A percentile compares a stretch with the other conserved stretches of the same genome.
Conservation (phyloP, 2,113 vertebrate genomes). For the Chloropsis hardwickii region DNA sequence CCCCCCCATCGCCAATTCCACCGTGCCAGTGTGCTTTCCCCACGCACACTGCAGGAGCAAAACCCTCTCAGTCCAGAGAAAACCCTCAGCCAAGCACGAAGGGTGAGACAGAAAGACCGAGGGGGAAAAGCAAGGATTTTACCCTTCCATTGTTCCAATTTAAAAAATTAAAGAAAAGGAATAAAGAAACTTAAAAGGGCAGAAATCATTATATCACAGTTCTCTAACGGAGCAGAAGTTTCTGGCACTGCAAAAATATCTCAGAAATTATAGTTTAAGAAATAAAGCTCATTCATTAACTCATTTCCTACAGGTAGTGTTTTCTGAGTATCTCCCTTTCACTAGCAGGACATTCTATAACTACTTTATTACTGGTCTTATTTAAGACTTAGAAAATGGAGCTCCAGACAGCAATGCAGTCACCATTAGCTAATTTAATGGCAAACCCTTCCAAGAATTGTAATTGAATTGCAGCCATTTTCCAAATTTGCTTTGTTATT, state of each 20-base stretch:
- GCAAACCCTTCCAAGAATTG: not conserved
- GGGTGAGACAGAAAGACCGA: not conserved
- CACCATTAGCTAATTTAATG: not conserved
- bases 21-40: not conserved
- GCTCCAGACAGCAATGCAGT: not conserved
- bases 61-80: not conserved
- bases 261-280: not conserved
- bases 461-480: not conserved
- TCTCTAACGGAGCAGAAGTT: not conserved
- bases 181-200: not conserved
- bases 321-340: not conserved
- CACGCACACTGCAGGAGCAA: accelerated
- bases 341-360: not conserved
- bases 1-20: accelerated
- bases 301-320: not conserved
- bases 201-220: not conserved
- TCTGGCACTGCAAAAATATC: not conserved
- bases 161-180: not conserved
- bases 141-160: not conserved
- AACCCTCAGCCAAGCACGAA: not conserved
- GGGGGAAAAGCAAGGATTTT: not conserved
- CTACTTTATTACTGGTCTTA: not conserved
- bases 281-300: not conserved
- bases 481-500: not conserved
- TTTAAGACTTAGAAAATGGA: not conserved